These are phyloP conservation scores for Ctenoplectra terminalis DNA, from an alignment of 1,140 invertebrate genomes.

Conservation along the genomic window DNA sequence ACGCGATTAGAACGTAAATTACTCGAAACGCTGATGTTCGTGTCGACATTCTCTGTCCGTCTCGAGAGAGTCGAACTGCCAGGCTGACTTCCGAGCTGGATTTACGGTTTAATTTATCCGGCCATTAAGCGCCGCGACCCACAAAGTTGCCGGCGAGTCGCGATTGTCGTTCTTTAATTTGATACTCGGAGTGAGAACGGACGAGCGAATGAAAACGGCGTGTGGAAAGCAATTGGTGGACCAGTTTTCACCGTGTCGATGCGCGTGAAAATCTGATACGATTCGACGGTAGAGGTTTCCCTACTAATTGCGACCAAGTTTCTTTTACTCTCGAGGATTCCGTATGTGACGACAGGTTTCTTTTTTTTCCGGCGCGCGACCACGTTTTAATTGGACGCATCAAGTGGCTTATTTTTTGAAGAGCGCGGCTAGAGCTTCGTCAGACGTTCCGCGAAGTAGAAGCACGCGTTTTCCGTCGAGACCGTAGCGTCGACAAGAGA, in stretches of 20 bases:
- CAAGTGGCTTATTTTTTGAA: slow-evolving; percentile 29
- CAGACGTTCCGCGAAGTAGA: slow-evolving; percentile 30
- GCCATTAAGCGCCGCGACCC: slow-evolving; percentile 12
- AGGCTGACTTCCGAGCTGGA: not conserved
- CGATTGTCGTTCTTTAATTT: slow-evolving; percentile 10
- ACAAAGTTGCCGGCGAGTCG: slow-evolving; percentile 11
- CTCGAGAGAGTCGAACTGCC: not conserved
- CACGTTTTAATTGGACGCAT: slow-evolving; percentile 34
- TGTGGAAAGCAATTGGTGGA: not conserved
- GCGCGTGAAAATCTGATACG: slow-evolving; percentile 29
- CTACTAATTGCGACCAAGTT: slow-evolving; percentile 20
- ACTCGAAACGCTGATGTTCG: not conserved
- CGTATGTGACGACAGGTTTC: not conserved
- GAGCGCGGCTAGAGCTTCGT: not conserved
- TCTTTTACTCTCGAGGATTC: not conserved
- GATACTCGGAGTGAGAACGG: not conserved
- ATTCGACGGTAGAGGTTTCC: not conserved
- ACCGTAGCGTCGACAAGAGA: slow-evolving; percentile 3
- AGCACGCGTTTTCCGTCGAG: slow-evolving; percentile 50
- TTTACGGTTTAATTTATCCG: slow-evolving; percentile 46
- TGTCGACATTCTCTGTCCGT: not conserved
- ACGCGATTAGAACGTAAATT: not conserved
- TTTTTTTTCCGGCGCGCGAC: slow-evolving; percentile 1
- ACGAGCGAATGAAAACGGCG: not conserved
- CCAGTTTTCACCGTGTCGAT: slow-evolving; percentile 32